Percentiles rank a stretch among this genome's conserved stretches.
Evolutionary conservation across 2,797 vertebrate species (phyloP).

Genomic region (Sebastes steindachneri): DNA sequence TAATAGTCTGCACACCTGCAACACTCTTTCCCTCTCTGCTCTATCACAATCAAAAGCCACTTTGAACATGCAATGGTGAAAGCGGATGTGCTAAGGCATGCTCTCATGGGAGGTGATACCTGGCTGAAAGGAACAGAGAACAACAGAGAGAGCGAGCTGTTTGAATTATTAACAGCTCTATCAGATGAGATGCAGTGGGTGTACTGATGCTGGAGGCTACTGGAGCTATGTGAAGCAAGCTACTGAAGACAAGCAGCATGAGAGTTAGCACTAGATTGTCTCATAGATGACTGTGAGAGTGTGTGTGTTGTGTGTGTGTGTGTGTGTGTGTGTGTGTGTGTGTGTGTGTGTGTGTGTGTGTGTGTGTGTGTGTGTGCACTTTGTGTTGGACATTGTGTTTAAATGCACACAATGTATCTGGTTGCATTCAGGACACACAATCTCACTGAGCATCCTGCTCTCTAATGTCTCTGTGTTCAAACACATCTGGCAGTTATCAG

Average conservation of each 20-base stretch:
- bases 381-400: neutral
- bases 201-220: constrained; percentile 40
- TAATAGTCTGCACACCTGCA: neutral
- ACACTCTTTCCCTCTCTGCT: neutral
- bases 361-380: neutral
- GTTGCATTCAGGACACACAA: neutral
- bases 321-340: too few species aligned
- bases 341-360: too few species aligned
- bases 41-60: neutral
- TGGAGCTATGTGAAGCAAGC: constrained; percentile 19
- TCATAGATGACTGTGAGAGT: neutral
- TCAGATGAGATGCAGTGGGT: constrained; percentile 15
- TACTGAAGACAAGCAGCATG: neutral
- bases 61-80: neutral
- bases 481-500: constrained; percentile 13
- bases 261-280: neutral
- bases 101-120: neutral
- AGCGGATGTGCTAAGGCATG: neutral
- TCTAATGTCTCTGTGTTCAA: constrained; percentile 10
- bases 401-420: neutral
- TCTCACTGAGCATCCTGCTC: neutral
- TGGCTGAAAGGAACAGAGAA: constrained; percentile 5
- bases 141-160: neutral
- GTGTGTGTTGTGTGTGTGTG: too few species aligned
- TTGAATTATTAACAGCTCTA: constrained; percentile 63